Base-by-base conservation (phyloP, 2,888 invertebrate genomes). In the Stenurella melanura region DNA sequence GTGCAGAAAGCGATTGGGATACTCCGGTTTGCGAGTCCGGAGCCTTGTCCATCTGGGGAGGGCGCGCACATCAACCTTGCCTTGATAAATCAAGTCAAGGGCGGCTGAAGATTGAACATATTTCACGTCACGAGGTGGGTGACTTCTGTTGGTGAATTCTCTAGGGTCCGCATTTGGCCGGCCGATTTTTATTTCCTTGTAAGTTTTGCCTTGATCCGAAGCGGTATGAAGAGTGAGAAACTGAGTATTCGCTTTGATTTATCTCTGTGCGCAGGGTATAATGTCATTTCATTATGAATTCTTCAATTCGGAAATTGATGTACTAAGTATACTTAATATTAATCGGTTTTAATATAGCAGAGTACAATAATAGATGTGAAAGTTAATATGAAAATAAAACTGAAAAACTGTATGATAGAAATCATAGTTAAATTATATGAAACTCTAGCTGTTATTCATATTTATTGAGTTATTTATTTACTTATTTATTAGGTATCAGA, bases 11-110 rank as follows among this genome's bases (percentile, higher is more conserved):
- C 72, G 63, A 50, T 63, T n/a, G 61, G 42, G 17, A 66, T 34
- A 66, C 42, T 73, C 57, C 57, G 66, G 66, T 66, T 66, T 50
- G 54, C 73, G 21, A 42, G 50, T n/a, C 26, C 66, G 38, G 57
- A 69, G 58, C 34, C 82, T 83, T 84, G 81, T 78, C 77, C 79
- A 74, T 54, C 69, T 72, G 80, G 75, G 76, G 81, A 69, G 79
- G 81, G 82, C 81, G 82, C 81, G 79, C 74, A 75, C 72, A 77
- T 68, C 79, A 81, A 83, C 86, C 86, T 86, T 85, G 76, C 85
- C 86, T 86, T 85, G 85, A 75, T 79, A 84, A 85, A 85, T 83
- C 84, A 83, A 86, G 86, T 86, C 86, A 85, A 85, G 86, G 86
- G 81, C 83, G 68, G 26, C 61, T 42, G 72, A 73, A 74, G 56